A percentile compares a stretch with the other conserved stretches of the same genome.
Conservation (phyloP, 2,888 invertebrate genomes). For the Hemaris fuciformis region DNA sequence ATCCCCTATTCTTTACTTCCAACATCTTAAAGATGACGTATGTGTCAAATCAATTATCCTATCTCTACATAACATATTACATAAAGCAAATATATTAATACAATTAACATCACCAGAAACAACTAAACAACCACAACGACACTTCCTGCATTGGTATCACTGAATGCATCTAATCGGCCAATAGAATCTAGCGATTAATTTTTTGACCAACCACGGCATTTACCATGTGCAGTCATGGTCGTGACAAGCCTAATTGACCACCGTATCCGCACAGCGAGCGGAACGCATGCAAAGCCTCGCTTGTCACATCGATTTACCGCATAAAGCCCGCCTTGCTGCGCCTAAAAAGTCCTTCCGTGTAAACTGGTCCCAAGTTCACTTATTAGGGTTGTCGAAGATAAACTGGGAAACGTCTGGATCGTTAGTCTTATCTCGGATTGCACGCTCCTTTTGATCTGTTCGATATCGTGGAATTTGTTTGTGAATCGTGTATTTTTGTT, state of each 20-base stretch:
- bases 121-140: neutral
- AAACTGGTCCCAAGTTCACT: slow-evolving; percentile 57
- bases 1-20: too few species aligned
- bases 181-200: slow-evolving; percentile 8
- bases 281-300: slow-evolving; percentile 54
- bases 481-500: neutral
- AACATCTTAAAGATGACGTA: too few species aligned
- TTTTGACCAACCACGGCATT: slow-evolving; percentile 23
- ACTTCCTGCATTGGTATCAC: neutral
- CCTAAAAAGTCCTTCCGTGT: slow-evolving; percentile 73
- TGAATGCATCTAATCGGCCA: neutral
- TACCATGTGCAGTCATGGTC: slow-evolving; percentile 40
- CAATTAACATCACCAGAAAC: neutral
- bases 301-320: slow-evolving; percentile 62
- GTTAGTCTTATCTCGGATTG: neutral
- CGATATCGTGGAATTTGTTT: slow-evolving; percentile 2
- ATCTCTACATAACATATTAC: too few species aligned
- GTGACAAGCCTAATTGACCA: slow-evolving; percentile 57
- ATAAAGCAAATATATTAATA: neutral
- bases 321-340: slow-evolving; percentile 50
- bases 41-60: too few species aligned
- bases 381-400: slow-evolving; percentile 36
- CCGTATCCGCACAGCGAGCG: slow-evolving; percentile 40
- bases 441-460: slow-evolving; percentile 3
- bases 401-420: slow-evolving; percentile 1